Evolutionary conservation across 2,113 vertebrate species (phyloP).

Genomic region (Neodontobutis hainanensis): DNA sequence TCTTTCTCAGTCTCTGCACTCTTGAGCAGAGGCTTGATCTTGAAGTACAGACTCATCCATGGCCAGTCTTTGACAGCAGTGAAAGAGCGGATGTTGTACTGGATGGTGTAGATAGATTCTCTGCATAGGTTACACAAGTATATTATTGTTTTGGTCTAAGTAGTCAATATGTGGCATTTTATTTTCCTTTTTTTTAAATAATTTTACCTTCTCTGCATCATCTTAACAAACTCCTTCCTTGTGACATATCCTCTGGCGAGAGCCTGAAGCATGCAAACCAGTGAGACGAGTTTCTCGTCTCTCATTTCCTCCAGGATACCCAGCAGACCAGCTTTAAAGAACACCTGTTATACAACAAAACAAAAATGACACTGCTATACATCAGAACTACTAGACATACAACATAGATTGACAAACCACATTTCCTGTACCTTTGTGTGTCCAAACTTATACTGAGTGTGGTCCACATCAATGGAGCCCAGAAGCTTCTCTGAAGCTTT

Average conservation of each 20-base stretch:
- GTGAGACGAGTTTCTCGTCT: slow-evolving; percentile 85
- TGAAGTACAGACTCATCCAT: slow-evolving; percentile 79
- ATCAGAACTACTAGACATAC: neutral
- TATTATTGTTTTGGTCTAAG: neutral
- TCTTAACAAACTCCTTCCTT: slow-evolving; percentile 76
- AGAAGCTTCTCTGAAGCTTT: slow-evolving; percentile 88
- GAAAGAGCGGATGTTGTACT: slow-evolving; percentile 86
- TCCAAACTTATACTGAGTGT: slow-evolving; percentile 89
- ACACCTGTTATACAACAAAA: slow-evolving; percentile 78
- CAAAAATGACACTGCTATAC: neutral
- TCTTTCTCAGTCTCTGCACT: slow-evolving; percentile 83
- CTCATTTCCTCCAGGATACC: slow-evolving; percentile 93
- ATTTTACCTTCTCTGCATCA: slow-evolving; percentile 72
- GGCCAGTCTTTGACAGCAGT: slow-evolving; percentile 83
- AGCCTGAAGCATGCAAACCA: slow-evolving; percentile 80
- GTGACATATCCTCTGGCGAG: slow-evolving; percentile 70
- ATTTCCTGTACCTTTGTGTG: slow-evolving; percentile 86
- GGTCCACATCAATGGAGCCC: slow-evolving; percentile 87
- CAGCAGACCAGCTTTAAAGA: slow-evolving; percentile 94
- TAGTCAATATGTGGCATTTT: neutral
- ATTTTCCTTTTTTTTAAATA: too few species aligned
- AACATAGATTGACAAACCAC: neutral
- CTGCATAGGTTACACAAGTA: slow-evolving; percentile 36
- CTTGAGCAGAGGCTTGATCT: slow-evolving; percentile 80
- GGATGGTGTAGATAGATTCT: slow-evolving; percentile 85